Evolutionary conservation across 2,797 vertebrate genomes (phyloP).

Genomic region (Sebastes trivittatus): DNA sequence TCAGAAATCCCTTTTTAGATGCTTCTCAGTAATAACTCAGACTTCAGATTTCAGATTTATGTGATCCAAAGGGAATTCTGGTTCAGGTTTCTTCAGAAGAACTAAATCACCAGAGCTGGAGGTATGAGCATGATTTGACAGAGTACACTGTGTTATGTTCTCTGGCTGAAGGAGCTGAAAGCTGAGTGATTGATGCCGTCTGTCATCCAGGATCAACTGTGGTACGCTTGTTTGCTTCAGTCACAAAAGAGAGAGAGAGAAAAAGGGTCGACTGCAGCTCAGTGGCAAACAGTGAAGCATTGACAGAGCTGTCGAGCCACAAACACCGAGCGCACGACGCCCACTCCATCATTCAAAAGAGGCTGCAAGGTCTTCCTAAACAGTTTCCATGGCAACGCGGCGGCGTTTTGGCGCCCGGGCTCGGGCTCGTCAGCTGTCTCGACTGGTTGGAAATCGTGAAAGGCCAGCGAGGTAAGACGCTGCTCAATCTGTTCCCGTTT

Average conservation of each 20-base stretch:
- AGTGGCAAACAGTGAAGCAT: slow-evolving; percentile 28
- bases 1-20: not conserved
- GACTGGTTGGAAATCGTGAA: slow-evolving; percentile 46
- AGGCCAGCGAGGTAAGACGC: slow-evolving; percentile 46
- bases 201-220: slow-evolving; percentile 12
- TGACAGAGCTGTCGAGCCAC: slow-evolving; percentile 39
- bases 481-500: slow-evolving; percentile 42
- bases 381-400: slow-evolving; percentile 73
- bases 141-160: not conserved
- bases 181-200: slow-evolving; percentile 22
- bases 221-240: not conserved
- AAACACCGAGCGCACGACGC: slow-evolving; percentile 44
- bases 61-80: not conserved
- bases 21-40: not conserved
- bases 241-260: not conserved
- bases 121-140: not conserved
- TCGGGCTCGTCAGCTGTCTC: slow-evolving; percentile 31
- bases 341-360: slow-evolving; percentile 63
- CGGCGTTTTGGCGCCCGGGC: slow-evolving; percentile 20
- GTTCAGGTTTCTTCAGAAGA: not conserved
- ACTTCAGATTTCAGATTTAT: not conserved
- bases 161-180: not conserved
- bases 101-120: not conserved
- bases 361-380: slow-evolving; percentile 66
- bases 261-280: slow-evolving; percentile 15